Evolutionary conservation across 2,888 invertebrate genomes (phyloP), one percentile per base, ranked within the genome.

Genomic region (Abscondita cerata): DNA sequence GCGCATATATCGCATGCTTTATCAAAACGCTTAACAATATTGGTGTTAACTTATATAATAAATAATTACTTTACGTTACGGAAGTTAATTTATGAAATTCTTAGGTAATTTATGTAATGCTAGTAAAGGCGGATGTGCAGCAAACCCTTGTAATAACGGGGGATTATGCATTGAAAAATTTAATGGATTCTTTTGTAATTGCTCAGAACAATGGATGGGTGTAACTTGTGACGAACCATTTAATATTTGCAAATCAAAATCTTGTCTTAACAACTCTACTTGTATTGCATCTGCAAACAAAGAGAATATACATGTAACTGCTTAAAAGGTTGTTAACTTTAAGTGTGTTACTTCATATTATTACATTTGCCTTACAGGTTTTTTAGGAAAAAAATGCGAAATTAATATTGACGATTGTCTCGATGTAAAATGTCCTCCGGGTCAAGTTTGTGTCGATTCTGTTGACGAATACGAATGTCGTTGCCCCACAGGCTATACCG

Each of bases 381-480:
- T 84, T 81, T 85, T 85, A 68, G 91, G 91, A 18, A 78, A 82
- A 40, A 72, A 78, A 13, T 92, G 92, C 80, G 89, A 90, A 70
- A 78, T 79, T 62, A 84, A 88, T 73, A 83, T 86, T 16, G 87
- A 91, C 79, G 90, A 91, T 71, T 90, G 90, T 76, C 63, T 79
- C n/a, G 82, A 80, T 51, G 80, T 81, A 12, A 74, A 75, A 34
- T 85, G 87, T 71, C 81, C 84, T 1, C 75, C 81, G 31, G 82
- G 82, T 8, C 81, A 82, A 69, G 71, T 83, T 1, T 88, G 87
- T 75, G 78, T 84, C 9, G 87, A 87, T 70, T 78, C 82, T 38
- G 74, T 86, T 12, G 83, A 81, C 60, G 77, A 79, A 2, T 88
- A 85, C 72, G 87, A 87, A 64, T 89, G 89, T 69, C 80, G 81